Evolutionary conservation across 2,797 vertebrate genomes (phyloP).

Genomic region (Malacoraja senta): DNA sequence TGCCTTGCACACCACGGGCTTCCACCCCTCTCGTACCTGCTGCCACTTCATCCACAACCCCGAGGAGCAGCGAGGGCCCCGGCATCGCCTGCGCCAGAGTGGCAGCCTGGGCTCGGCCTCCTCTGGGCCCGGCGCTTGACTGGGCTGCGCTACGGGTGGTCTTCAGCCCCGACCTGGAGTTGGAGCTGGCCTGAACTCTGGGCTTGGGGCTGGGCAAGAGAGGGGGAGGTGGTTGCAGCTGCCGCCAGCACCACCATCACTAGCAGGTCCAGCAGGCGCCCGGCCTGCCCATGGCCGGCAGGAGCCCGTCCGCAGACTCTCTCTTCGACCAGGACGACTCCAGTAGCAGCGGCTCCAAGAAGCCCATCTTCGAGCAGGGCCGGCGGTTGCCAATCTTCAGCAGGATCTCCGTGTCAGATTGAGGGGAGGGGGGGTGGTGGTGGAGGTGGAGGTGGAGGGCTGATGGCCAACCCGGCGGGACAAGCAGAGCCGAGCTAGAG

Average conservation of each 20-base stretch:
- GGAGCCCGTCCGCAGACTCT: slow-evolving; percentile 70
- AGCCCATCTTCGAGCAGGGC: slow-evolving; percentile 43
- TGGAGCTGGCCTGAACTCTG: too few species aligned
- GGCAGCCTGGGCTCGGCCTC: too few species aligned
- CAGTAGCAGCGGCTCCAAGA: slow-evolving; percentile 62
- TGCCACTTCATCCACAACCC: slow-evolving; percentile 57
- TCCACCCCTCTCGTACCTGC: slow-evolving; percentile 80
- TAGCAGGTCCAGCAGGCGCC: slow-evolving; percentile 40
- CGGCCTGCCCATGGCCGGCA: slow-evolving; percentile 50
- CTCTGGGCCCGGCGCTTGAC: too few species aligned
- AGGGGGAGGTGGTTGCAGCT: slow-evolving; percentile 1
- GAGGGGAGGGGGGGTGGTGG: slow-evolving; percentile 8
- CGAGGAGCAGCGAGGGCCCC: too few species aligned
- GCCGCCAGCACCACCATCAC: slow-evolving; percentile 16
- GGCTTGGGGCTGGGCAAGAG: too few species aligned
- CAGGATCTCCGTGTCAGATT: slow-evolving; percentile 70
- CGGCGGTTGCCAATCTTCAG: slow-evolving; percentile 64
- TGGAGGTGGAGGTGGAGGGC: slow-evolving; percentile 41
- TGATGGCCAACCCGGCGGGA: background rate
- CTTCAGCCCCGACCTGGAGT: too few species aligned
- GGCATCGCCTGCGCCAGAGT: too few species aligned
- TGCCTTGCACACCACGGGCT: slow-evolving; percentile 83
- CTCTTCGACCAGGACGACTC: slow-evolving; percentile 70
- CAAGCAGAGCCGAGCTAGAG: too few species aligned
- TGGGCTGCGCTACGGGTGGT: too few species aligned